A percentile compares a stretch with the other conserved stretches of the same genome.
These are phyloP conservation scores for Anneissia japonica DNA, from an alignment of 35 echinoderm and acorn worm species.

Conservation along the genomic window DNA sequence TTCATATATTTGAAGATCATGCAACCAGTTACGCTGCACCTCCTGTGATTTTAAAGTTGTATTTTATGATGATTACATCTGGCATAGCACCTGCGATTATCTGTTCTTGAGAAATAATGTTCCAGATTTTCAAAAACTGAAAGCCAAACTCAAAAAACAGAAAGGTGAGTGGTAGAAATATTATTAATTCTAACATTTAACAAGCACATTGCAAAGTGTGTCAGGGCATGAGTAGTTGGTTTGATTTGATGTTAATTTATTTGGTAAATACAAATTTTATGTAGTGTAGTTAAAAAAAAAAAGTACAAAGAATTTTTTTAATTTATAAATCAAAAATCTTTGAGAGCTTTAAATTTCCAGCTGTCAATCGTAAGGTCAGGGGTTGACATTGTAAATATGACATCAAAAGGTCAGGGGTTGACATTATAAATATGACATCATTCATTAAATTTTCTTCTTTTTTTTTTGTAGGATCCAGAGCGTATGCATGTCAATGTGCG, in stretches of 20 bases:
- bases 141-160: conserved; percentile 76
- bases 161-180: conserved; percentile 44
- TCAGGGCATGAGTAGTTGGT: background rate
- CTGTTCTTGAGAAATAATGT: conserved; percentile 98
- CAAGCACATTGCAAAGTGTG: background rate
- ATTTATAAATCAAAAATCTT: too few relatives aligned
- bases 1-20: conserved; percentile 46
- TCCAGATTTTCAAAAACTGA: conserved; percentile 83
- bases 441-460: background rate
- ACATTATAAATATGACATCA: too few relatives aligned
- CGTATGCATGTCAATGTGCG: conserved; percentile 86
- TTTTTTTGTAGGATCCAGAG: conserved; percentile 50
- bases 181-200: background rate
- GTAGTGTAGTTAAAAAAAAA: background rate
- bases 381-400: too few relatives aligned
- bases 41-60: conserved; percentile 95
- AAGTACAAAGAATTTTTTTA: too few relatives aligned
- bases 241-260: background rate
- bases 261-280: background rate
- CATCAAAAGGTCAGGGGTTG: too few relatives aligned
- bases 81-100: conserved; percentile 85
- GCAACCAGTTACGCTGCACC: conserved; percentile 87
- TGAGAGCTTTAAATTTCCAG: too few relatives aligned
- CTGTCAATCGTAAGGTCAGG: too few relatives aligned
- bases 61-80: conserved; percentile 75